Evolutionary conservation across 64 coral and sea anemone species (phyloP), one percentile per base, ranked within the genome.

Genomic region (Exaiptasia diaphana): DNA sequence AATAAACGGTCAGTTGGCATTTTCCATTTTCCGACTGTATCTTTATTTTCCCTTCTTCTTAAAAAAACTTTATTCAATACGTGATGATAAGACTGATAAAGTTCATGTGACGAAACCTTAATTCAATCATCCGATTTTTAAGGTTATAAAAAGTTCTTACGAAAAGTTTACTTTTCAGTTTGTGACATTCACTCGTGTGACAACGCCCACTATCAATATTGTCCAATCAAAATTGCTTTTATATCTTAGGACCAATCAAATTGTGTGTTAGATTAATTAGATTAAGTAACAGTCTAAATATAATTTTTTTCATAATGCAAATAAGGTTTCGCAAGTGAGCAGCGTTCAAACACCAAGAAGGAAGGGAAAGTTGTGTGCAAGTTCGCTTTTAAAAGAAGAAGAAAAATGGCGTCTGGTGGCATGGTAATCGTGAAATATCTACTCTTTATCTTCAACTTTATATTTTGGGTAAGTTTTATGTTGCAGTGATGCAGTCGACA

Each of bases 371-470:
- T 24, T 12, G 0, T 34, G 15, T 54, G 18, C 43, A 6, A 26
- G 9, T 50, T 11, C 41, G 64, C 29, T 27, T n/a, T n/a, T n/a
- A 20, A 60, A 46, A 78, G 21, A 24, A 13, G 23, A 13, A 59
- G 11, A 69, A 75, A 78, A 36, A 94, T 94, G 91, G 86, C 86
- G 28, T 84, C 79, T 73, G 91, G 91, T 54, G 91, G 91, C 52
- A 94, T 94, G 91, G 80, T 81, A 71, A 35, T 83, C 30, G 67
- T 94, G 30, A 94, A 94, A 78, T 94, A 94, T 29, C 86, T 94
- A 4, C 49, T 94, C 31, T 94, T 94, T 49, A 79, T 94, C 63
- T 94, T 94, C 38, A 94, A 94, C 31, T 59, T 89, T 48, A 53
- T 94, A 39, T 94, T 94, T 40, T 94, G 91, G 91, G 91, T 94